A percentile compares a stretch with the other conserved stretches of the same genome.
Conservation (phyloP, 2,113 vertebrate species). For the Tetrax tetrax region DNA sequence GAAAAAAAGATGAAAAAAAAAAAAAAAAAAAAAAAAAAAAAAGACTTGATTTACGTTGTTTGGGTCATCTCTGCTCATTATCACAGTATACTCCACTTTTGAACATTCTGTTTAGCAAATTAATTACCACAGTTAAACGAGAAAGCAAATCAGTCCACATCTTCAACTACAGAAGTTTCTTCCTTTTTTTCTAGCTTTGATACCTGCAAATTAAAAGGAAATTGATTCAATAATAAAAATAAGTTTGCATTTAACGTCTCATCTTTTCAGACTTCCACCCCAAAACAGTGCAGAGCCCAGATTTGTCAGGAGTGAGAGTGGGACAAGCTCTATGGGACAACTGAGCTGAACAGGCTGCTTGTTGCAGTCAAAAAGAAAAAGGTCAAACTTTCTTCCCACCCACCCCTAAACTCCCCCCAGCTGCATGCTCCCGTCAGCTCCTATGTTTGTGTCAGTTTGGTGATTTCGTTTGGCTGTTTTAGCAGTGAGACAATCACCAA, state of each 20-base stretch:
- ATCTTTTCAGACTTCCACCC: background rate
- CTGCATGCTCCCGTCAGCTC: background rate
- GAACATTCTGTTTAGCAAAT: background rate
- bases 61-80: background rate
- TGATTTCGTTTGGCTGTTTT: background rate
- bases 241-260: background rate
- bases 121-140: background rate
- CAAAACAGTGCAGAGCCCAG: background rate
- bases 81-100: background rate
- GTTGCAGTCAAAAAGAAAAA: background rate
- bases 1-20: no score
- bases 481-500: background rate
- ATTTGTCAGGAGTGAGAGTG: background rate
- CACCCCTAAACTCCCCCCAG: accelerated
- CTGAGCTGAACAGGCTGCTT: background rate
- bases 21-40: background rate
- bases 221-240: background rate
- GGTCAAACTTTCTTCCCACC: background rate
- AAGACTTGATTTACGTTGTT: background rate
- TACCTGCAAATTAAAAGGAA: slow-evolving; percentile 60
- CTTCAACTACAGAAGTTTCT: background rate
- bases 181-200: slow-evolving; percentile 49
- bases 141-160: slow-evolving; percentile 14
- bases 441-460: background rate
- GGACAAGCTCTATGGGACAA: background rate